Conservation (phyloP, 2,888 invertebrate genomes). For the Aspidapion aeneum region DNA sequence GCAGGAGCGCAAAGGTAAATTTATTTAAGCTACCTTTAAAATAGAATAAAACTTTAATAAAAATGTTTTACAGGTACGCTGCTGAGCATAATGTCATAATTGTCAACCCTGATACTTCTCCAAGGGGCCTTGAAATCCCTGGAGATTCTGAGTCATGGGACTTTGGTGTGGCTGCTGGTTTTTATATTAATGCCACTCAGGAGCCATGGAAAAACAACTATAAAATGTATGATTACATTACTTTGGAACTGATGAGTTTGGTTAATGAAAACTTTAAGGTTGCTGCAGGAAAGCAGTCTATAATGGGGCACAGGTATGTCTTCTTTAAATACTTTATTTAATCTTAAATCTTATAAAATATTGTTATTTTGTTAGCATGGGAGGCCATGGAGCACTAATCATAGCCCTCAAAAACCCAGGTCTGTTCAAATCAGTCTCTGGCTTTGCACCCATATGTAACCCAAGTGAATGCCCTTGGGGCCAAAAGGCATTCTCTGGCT, state of each 20-base stretch:
- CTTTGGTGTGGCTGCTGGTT: conserved; percentile 94
- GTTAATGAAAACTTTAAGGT: conserved; percentile 73
- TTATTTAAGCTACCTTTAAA: background rate
- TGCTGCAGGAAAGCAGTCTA: conserved; percentile 60
- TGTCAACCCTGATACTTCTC: conserved; percentile 95
- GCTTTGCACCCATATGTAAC: conserved; percentile 93
- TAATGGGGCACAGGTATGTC: conserved; percentile 82
- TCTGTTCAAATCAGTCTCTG: conserved; percentile 83
- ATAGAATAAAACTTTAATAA: no score
- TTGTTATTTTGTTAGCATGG: no score
- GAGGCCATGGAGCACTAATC: conserved; percentile 94
- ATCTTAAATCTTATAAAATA: no score
- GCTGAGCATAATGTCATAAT: conserved; percentile 81
- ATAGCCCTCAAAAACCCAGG: conserved; percentile 89
- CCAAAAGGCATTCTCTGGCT: conserved; percentile 76
- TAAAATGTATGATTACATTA: conserved; percentile 94
- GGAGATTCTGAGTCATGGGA: conserved; percentile 93
- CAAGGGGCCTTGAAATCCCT: conserved; percentile 81
- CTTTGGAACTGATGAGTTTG: conserved; percentile 74
- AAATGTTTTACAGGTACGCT: conserved; percentile 62
- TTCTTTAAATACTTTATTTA: no score
- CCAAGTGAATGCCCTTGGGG: conserved; percentile 87
- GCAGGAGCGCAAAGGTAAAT: conserved; percentile 80
- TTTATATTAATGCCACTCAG: conserved; percentile 88
- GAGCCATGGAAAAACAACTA: conserved; percentile 94